Evolutionary conservation across 2,888 invertebrate genomes (phyloP), one percentile per base, ranked within the genome.

Genomic region (Hipparchia sbordonii): DNA sequence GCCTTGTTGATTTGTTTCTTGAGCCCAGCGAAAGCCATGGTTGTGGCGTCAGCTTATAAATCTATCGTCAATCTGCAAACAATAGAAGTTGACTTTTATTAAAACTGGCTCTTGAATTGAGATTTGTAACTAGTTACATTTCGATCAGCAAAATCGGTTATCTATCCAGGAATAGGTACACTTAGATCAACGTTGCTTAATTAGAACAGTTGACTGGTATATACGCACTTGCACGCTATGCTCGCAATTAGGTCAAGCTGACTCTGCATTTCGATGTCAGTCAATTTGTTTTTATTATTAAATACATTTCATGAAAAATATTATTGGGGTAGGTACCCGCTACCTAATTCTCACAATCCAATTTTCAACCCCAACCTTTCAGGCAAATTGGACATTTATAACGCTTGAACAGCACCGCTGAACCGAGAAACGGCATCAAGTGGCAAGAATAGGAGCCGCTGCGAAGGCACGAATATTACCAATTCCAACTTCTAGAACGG

Each of bases 1-100:
- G 99, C 99, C 95, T 99, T 99, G 95, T 99, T 99, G 91, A 99
- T 98, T 94, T 99, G 99, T 95, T 99, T 99, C 94, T 98, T 99
- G 82, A 99, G 95, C 83, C 99, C 99, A 84, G 99, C 99, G 93
- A 99, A 98, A 94, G 99, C 99, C 99, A 99, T 99, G 90, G 87
- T 94, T 87, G 85, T 78, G 77, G 77, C 78, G 80, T 84, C 83
- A 82, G 77, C 70, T 74, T 76, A 73, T 33, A 56, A 62, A 46
- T 72, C 62, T 70, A 66, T 74, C 67, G 70, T 71, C 23, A 74
- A 76, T 74, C 77, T 77, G 79, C 48, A 77, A 79, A 72, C 73
- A 74, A 65, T 7, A 52, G 12, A 65, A 51, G 7, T 12, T 12
- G 23, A 39, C 52, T 51, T 6, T 8, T 62, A 62, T 60, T 60